Base-by-base conservation (phyloP, 2,888 invertebrate genomes). In the Eudasyphora cyanicolor region DNA sequence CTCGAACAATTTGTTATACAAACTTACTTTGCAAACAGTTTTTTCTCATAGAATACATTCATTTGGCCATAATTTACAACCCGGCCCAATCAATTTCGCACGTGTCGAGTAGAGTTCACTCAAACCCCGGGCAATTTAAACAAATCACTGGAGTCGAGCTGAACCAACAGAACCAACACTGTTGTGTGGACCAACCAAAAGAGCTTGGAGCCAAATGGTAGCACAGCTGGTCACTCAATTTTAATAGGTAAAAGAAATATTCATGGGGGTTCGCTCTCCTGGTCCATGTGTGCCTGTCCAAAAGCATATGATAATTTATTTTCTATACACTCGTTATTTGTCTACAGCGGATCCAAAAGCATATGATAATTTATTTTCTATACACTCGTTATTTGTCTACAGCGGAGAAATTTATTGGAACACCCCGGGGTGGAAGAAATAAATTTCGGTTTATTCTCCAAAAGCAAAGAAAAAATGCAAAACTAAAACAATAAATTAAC, bases 291-390 rank as follows among this genome's bases (percentile, higher is more conserved):
- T 32, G 32, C 32, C 62, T 75, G 76, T 71, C 74, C 70, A 70
- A 83, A 77, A 83, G 77, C 77, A 79, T 79, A 78, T 76, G 19
- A 79, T 81, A 84, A 81, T 81, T 81, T 84, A 74, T 79, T 51
- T 79, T 57, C 21, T 49, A 35, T 51, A 67, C 14, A 60, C 42
- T 74, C 76, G 21, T 27, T 32, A 6, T 27, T 71, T 69, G 74
- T 7, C 24, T n/a, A n/a, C n/a, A n/a, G n/a, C n/a, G n/a, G n/a
- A n/a, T 71, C 74, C 70, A 70, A 83, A 77, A 83, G 77, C 77
- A 79, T 79, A 78, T 76, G 19, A 79, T 81, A 84, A 81, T 81
- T 81, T 84, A 74, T 79, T 51, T 79, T 57, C 21, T 49, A 35
- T 51, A 67, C 14, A 60, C 42, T 74, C 76, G 21, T 27, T 32